phyloP scores from a whole-genome alignment of 2,797 vertebrate species.

The Ctenopoma kingsleyae region DNA sequence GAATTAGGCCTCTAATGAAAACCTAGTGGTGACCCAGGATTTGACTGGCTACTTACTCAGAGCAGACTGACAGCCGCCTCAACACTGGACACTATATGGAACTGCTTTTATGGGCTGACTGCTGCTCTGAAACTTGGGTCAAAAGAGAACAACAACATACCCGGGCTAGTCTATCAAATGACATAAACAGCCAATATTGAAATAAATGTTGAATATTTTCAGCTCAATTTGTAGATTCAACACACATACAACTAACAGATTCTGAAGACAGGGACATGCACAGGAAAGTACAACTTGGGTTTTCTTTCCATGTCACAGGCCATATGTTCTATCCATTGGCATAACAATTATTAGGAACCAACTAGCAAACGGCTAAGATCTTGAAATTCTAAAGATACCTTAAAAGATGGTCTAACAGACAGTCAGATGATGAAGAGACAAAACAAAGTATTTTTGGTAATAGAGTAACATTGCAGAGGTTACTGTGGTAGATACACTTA shows the following conservation, averaged over 20 bases:
- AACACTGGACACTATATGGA: slow-evolving; percentile 52
- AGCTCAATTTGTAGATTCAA: background rate
- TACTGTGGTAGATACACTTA: background rate
- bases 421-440: no score
- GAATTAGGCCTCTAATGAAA: slow-evolving; percentile 82
- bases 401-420: no score
- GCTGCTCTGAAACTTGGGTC: slow-evolving; percentile 24
- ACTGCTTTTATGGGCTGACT: slow-evolving; percentile 43
- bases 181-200: background rate
- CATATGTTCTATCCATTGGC: no score
- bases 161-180: background rate
- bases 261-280: background rate
- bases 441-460: no score
- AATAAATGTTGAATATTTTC: background rate
- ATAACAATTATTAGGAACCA: no score
- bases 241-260: background rate
- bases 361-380: no score
- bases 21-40: slow-evolving; percentile 75
- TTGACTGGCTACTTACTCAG: slow-evolving; percentile 58
- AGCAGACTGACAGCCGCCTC: slow-evolving; percentile 69
- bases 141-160: slow-evolving; percentile 25
- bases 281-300: background rate
- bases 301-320: background rate
- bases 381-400: no score
- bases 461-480: background rate